These are phyloP conservation scores for Takifugu ocellatus DNA, from an alignment of 2,797 vertebrate genomes.

Conservation along the genomic window DNA sequence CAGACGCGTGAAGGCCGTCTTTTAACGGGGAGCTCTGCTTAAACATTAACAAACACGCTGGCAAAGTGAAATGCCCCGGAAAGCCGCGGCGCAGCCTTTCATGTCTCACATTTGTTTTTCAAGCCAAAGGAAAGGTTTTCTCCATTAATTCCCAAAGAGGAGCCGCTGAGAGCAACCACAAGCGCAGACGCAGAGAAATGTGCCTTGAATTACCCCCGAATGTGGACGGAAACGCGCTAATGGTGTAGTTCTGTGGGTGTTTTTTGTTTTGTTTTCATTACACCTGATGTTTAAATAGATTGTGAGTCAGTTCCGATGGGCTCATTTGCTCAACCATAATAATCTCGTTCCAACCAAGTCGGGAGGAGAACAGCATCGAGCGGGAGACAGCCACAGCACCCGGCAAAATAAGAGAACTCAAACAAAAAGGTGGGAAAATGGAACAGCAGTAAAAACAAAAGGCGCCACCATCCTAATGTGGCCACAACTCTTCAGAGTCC, in stretches of 20 bases:
- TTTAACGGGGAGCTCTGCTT: slow-evolving; percentile 11
- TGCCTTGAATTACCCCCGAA: neutral
- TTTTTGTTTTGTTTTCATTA: slow-evolving; percentile 31
- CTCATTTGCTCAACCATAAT: slow-evolving; percentile 29
- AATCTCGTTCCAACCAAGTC: slow-evolving; percentile 25
- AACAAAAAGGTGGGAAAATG: slow-evolving; percentile 11
- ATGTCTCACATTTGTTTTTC: slow-evolving; percentile 3
- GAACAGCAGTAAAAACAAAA: slow-evolving; percentile 10
- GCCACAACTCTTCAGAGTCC: no score
- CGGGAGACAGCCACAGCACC: slow-evolving; percentile 4
- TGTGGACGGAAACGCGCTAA: slow-evolving; percentile 18
- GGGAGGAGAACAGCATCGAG: neutral
- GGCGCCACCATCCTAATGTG: neutral
- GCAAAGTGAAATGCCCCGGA: neutral
- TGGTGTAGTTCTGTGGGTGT: slow-evolving; percentile 6
- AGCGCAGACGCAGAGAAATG: slow-evolving; percentile 8
- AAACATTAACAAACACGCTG: slow-evolving; percentile 3
- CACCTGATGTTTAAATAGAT: slow-evolving; percentile 26
- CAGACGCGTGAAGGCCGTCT: slow-evolving; percentile 3
- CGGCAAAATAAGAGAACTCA: slow-evolving; percentile 11
- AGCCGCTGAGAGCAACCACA: slow-evolving; percentile 10
- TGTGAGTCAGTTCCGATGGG: slow-evolving; percentile 16
- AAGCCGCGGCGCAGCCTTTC: slow-evolving; percentile 2
- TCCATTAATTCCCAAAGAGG: slow-evolving; percentile 10
- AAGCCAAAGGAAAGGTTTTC: slow-evolving; percentile 20